phyloP scores from a whole-genome alignment of 2,888 invertebrate species.

The Epinotia brunnichana region DNA sequence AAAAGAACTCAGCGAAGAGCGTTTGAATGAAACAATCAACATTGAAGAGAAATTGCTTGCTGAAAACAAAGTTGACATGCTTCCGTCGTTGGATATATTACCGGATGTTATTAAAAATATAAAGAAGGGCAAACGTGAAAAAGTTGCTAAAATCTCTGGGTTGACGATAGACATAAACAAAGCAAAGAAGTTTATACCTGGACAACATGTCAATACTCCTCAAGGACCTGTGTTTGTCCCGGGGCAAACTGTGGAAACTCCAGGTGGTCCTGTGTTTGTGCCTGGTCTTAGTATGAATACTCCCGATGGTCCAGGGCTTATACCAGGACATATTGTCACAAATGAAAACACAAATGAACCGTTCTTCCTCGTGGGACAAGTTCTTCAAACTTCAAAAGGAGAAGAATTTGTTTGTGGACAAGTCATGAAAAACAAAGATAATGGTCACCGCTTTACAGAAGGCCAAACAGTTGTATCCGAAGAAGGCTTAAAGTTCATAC shows the following conservation, averaged over 20 bases:
- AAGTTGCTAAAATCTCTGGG: constrained; percentile 86
- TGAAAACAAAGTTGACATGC: constrained; percentile 80
- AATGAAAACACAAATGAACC: constrained; percentile 83
- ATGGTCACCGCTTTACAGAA: constrained; percentile 82
- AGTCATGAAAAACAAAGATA: constrained; percentile 83
- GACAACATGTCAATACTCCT: constrained; percentile 88
- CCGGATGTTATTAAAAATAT: constrained; percentile 86
- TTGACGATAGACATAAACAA: constrained; percentile 86
- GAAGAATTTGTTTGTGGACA: constrained; percentile 87
- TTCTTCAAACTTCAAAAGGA: constrained; percentile 82
- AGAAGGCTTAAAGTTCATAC: constrained; percentile 85
- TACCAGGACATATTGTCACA: constrained; percentile 88
- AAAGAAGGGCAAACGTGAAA: constrained; percentile 82
- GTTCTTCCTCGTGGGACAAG: constrained; percentile 88
- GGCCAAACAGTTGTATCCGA: constrained; percentile 86
- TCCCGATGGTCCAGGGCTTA: constrained; percentile 86
- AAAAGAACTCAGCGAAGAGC: constrained; percentile 81
- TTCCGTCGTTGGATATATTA: constrained; percentile 86
- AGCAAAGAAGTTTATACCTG: constrained; percentile 87
- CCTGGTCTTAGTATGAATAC: constrained; percentile 89
- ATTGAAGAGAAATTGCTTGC: constrained; percentile 84
- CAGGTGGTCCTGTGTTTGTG: constrained; percentile 87
- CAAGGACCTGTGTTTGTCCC: constrained; percentile 89
- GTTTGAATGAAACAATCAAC: constrained; percentile 84
- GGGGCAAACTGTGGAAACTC: constrained; percentile 89